Conservation (phyloP, 2,888 invertebrate genomes). For the Electrophaes corylata region DNA sequence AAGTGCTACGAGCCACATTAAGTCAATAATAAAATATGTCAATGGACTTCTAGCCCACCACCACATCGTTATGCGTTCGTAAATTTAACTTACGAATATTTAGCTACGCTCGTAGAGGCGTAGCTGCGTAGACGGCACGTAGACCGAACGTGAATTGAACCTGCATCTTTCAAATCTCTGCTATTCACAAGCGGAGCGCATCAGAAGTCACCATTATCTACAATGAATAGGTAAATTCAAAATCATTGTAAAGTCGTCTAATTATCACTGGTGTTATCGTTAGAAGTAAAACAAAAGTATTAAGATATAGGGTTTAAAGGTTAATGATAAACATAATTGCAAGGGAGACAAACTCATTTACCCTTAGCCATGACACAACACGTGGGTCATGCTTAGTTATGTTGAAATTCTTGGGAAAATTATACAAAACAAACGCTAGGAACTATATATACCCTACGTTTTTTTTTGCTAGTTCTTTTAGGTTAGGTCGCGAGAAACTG, state of each 20-base stretch:
- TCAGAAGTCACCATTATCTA: neutral
- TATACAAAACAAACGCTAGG: no score
- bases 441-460: no score
- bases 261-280: constrained; percentile 5
- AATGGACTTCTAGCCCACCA: neutral
- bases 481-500: no score
- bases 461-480: no score
- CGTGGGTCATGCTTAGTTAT: neutral
- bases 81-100: no score
- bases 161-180: neutral
- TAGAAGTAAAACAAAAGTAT: constrained; percentile 24
- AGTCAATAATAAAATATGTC: neutral
- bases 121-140: neutral
- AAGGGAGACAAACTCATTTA: constrained; percentile 18
- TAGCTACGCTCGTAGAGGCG: constrained; percentile 8
- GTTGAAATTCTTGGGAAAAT: neutral
- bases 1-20: neutral
- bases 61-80: neutral
- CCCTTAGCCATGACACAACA: constrained; percentile 32
- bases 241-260: constrained; percentile 11
- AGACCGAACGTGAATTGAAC: neutral
- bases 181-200: neutral
- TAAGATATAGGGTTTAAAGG: constrained; percentile 29
- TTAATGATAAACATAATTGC: constrained; percentile 26
- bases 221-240: neutral